Evolutionary conservation across 2,888 invertebrate species (phyloP), one percentile per base, ranked within the genome.

Genomic region (Podotricha telesiphe): DNA sequence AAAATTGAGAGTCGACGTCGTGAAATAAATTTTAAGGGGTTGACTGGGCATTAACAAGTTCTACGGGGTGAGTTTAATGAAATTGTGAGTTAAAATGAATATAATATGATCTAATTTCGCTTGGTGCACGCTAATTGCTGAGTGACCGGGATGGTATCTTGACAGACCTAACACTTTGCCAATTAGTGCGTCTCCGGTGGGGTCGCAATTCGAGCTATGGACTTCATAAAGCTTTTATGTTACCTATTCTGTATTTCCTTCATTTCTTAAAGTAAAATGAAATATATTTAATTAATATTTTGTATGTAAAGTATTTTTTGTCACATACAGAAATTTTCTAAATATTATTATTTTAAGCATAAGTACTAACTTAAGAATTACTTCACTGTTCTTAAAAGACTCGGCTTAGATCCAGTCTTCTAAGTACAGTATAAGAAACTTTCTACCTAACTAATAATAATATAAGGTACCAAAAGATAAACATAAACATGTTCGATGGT

Each of bases 71-170:
- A 17, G 22, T 37, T 42, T 6, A 64, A 66, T 56, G 50, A 66
- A 68, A 71, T 61, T 53, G 40, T 45, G 45, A 48, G 80, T 82
- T 82, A 81, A 82, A 81, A 77, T 78, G 73, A 69, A 67, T 73
- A 68, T 56, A 72, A 73, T 75, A 82, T 77, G 80, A 80, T 81
- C 78, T 81, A 80, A 82, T 84, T 85, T 85, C 69, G 77, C 74
- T 77, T 77, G 79, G 80, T 77, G 76, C 77, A 67, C 75, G 69
- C 76, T 84, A 84, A 85, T 85, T 84, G 67, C n/a, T 15, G 81
- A 80, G 80, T 78, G 76, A 79, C 75, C 73, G 68, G 68, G 78
- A 77, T 81, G 84, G 79, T 79, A 77, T 78, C 79, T 82, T 84
- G 83, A 79, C 77, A 80, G 55, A 61, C 37, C 50, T 58, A 47